Base-by-base conservation (phyloP, 2,888 invertebrate species). In the Hirtodrosophila confusa region DNA sequence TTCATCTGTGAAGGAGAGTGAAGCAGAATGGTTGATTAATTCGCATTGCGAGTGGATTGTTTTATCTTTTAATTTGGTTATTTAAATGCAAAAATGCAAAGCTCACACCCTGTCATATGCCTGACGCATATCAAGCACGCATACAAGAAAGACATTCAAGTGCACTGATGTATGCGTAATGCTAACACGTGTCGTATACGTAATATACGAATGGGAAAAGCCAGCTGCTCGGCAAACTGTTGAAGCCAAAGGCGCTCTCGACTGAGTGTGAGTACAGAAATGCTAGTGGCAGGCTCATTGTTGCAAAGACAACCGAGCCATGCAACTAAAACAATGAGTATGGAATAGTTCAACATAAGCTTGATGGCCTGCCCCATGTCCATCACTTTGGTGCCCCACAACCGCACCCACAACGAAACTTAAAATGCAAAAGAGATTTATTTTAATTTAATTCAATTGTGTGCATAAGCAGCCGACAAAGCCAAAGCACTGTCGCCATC, bases 81-180 rank as follows among this genome's bases (percentile, higher is more conserved):
- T 83, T 85, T 83, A 83, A 83, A 83, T 83, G 80, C 85, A 82
- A 80, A 84, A 79, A 80, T 80, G 76, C 68, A 77, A 75, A 79
- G 24, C 50, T 53, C 40, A 33, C 37, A 41, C 17, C n/a, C 12
- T 40, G 68, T 57, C 62, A 63, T 29, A 40, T 57, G 39, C 41
- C 63, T 35, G 63, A 71, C 71, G 45, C 64, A 74, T 68, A 70
- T 65, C 77, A 77, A 56, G 66, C 7, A 24, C 41, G 41, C n/a
- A 12, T 2, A 41, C 35, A 49, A 57, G 40, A 54, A 49, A 57
- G 40, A 54, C 24, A 66, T 49, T 53, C 68, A 57, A 78, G 62
- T 37, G 43, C 61, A 69, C 37, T 74, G 76, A 51, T 56, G 67
- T 70, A 70, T 64, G 37, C 57, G 50, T 65, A 78, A 76, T 63